Base-by-base conservation (phyloP, 2,888 invertebrate species). In the Nematopogon swammerdamellus region DNA sequence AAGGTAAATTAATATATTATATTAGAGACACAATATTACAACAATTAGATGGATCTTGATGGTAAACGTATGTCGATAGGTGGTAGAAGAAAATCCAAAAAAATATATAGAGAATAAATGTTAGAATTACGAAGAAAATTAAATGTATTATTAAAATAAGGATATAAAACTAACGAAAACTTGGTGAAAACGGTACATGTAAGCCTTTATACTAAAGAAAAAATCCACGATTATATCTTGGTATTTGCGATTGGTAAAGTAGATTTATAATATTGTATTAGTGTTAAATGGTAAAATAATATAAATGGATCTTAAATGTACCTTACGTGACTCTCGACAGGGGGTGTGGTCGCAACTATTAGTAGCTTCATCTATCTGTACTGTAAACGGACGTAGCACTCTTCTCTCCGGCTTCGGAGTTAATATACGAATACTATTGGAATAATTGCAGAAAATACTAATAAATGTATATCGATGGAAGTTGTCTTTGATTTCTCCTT, bases 41-140 rank as follows among this genome's bases (percentile, higher is more conserved):
- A 63, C 53, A 58, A 60, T 56, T 64, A 63, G 67, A 64, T 49
- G 14, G 16, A 44, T 59, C 64, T 79, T 76, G 79, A 65, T 79
- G 79, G 79, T 79, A 77, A 79, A 77, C 76, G 77, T 77, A 76
- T 76, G 77, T 77, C 73, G 64, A 72, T 75, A 76, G 74, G 64
- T 16, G 68, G 70, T 75, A 76, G 79, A 58, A 49, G 63, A 63
- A 63, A 68, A 56, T 65, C 67, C 62, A 70, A 68, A 67, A 69
- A 70, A 75, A 68, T 60, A 64, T 67, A 70, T 68, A 67, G 67
- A 63, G 64, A 62, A 63, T 65, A n/a, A 62, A 67, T 67, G 66
- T 63, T 73, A 72, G 70, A 66, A 64, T 67, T 71, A 58, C 66
- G 64, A 62, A 56, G 71, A n/a, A n/a, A n/a, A n/a, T n/a, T n/a